A percentile compares a stretch with the other conserved stretches of the same genome.
phyloP scores from a whole-genome alignment of 2,113 vertebrate species.

The Ochotona curzoniae region DNA sequence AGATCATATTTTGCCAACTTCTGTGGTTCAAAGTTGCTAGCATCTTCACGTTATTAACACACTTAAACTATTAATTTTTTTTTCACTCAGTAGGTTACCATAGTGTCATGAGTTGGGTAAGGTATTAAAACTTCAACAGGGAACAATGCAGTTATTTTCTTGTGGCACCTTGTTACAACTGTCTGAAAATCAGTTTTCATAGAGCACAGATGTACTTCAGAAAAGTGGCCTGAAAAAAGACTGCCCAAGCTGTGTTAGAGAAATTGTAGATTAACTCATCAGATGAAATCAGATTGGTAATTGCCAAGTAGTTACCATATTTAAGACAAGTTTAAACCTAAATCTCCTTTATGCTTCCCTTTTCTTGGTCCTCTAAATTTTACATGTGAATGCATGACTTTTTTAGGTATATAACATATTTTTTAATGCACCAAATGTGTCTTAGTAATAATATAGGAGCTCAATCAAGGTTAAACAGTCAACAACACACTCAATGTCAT shows the following conservation, averaged over 20 bases:
- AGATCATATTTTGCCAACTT: neutral
- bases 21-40: neutral
- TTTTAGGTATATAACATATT: slow-evolving; percentile 4
- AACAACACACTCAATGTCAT: neutral
- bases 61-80: neutral
- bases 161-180: neutral
- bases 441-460: neutral
- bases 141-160: neutral
- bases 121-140: neutral
- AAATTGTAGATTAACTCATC: slow-evolving; percentile 13
- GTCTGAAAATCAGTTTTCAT: neutral
- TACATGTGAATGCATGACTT: neutral
- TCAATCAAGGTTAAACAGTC: slow-evolving; percentile 54
- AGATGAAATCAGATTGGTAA: slow-evolving; percentile 17
- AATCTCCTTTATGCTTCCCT: neutral
- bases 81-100: neutral
- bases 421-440: slow-evolving; percentile 5
- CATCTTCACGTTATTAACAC: neutral
- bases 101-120: neutral
- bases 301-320: neutral
- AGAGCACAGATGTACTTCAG: neutral
- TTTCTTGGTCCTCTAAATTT: neutral
- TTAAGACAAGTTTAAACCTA: neutral
- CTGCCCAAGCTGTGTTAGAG: neutral
- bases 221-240: neutral